A percentile compares a stretch with the other conserved stretches of the same genome.
These are phyloP conservation scores for Yasuhikotakia modesta DNA, from an alignment of 2,797 vertebrate genomes.

Conservation along the genomic window DNA sequence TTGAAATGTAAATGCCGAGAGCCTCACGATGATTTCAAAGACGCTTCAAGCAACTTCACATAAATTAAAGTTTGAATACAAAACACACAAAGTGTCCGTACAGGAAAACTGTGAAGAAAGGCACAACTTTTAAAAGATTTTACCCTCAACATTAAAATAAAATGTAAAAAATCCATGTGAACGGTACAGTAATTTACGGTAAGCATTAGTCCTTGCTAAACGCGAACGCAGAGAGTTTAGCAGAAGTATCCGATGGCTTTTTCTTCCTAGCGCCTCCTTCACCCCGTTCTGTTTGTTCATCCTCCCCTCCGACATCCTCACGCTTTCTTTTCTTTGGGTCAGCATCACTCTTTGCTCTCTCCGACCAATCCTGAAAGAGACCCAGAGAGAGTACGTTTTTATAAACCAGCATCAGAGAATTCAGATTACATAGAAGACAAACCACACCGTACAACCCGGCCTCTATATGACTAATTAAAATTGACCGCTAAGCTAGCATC, in stretches of 20 bases:
- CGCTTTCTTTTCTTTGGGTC: constrained; percentile 88
- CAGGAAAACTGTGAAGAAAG: neutral
- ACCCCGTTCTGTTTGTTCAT: constrained; percentile 62
- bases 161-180: neutral
- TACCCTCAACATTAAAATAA: constrained; percentile 3
- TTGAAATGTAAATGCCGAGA: constrained; percentile 36
- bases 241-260: constrained; percentile 74
- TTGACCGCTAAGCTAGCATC: constrained; percentile 65
- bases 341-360: constrained; percentile 80
- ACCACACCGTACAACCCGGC: neutral
- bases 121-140: neutral
- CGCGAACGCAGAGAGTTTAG: constrained; percentile 86
- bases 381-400: neutral
- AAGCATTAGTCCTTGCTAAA: constrained; percentile 79
- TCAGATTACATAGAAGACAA: neutral
- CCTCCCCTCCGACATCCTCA: constrained; percentile 55
- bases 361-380: constrained; percentile 81
- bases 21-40: neutral
- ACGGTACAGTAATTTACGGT: neutral
- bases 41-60: constrained; percentile 19
- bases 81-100: neutral
- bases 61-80: neutral
- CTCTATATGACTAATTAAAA: constrained; percentile 63
- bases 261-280: constrained; percentile 79
- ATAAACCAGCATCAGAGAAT: neutral